A percentile compares a stretch with the other conserved stretches of the same genome.
These are phyloP conservation scores for Trimorus sp. DNA, from an alignment of 2,888 invertebrate species.

Conservation along the genomic window DNA sequence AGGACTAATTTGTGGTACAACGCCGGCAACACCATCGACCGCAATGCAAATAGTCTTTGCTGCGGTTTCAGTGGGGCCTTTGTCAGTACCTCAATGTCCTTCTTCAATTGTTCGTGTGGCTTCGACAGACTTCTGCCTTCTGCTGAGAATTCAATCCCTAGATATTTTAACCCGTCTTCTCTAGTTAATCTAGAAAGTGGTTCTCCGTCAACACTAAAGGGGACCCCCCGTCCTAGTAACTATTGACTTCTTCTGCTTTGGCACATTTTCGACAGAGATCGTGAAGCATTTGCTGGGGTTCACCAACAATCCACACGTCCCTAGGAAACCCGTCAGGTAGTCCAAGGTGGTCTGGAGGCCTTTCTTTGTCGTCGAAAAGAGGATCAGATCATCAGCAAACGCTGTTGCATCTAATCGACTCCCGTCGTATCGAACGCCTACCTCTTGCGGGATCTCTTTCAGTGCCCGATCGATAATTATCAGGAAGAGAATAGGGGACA, in stretches of 20 bases:
- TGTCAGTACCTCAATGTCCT: not conserved
- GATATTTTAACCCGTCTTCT: conserved; percentile 31
- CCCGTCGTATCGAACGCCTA: not conserved
- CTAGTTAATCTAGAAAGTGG: conserved; percentile 16
- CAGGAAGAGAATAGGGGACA: conserved; percentile 9
- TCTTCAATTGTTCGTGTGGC: not conserved
- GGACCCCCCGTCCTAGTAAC: not conserved
- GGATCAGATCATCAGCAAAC: conserved; percentile 55
- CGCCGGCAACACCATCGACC: conserved; percentile 5
- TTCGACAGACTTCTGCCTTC: not conserved
- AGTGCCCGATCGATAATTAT: not conserved
- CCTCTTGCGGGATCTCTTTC: no score
- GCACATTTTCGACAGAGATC: conserved; percentile 21
- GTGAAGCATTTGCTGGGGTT: conserved; percentile 66
- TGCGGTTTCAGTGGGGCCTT: conserved; percentile 58
- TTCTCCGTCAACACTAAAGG: not conserved
- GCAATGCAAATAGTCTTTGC: conserved; percentile 53
- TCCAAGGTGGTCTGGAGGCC: not conserved
- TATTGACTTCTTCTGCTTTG: conserved; percentile 51
- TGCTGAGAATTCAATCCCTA: conserved; percentile 14
- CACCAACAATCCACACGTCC: not conserved
- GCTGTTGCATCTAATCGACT: conserved; percentile 21
- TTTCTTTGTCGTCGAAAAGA: conserved; percentile 33
- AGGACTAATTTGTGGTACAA: conserved; percentile 9
- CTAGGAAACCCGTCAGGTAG: not conserved